Evolutionary conservation across 2,797 vertebrate species (phyloP).

Genomic region (Lutra lutra): DNA sequence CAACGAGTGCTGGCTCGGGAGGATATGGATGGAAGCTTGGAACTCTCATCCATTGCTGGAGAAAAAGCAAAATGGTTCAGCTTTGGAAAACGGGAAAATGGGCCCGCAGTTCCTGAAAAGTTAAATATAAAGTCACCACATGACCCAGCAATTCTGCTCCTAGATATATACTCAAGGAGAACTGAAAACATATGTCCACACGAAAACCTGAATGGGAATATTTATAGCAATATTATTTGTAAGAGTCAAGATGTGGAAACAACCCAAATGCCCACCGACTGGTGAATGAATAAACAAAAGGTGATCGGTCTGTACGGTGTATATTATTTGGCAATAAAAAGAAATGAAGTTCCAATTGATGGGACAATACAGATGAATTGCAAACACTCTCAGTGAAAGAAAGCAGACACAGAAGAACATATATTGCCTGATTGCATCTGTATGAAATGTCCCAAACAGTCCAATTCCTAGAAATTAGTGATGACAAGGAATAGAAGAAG

Average conservation of each 20-base stretch:
- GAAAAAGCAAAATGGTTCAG: neutral
- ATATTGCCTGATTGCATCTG: fast-evolving
- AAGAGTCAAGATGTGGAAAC: neutral
- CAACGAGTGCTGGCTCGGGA: fast-evolving
- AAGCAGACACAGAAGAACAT: neutral
- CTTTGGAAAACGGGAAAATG: neutral
- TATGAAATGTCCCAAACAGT: neutral
- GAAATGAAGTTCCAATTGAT: neutral
- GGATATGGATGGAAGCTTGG: neutral
- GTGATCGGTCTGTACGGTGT: neutral
- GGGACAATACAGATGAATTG: neutral
- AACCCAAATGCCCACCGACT: neutral
- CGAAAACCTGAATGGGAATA: neutral
- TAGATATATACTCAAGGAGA: neutral
- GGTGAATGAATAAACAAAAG: neutral
- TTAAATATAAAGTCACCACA: neutral
- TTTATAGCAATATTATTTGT: neutral
- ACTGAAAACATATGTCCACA: neutral
- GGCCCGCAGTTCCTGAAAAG: neutral
- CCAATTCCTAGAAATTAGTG: neutral
- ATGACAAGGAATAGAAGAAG: neutral
- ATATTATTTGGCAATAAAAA: neutral
- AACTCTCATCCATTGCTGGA: too few species aligned
- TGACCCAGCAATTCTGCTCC: neutral
- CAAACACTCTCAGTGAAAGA: neutral